Evolutionary conservation across 2,113 vertebrate species (phyloP).

Genomic region (Muscicapa adusta): DNA sequence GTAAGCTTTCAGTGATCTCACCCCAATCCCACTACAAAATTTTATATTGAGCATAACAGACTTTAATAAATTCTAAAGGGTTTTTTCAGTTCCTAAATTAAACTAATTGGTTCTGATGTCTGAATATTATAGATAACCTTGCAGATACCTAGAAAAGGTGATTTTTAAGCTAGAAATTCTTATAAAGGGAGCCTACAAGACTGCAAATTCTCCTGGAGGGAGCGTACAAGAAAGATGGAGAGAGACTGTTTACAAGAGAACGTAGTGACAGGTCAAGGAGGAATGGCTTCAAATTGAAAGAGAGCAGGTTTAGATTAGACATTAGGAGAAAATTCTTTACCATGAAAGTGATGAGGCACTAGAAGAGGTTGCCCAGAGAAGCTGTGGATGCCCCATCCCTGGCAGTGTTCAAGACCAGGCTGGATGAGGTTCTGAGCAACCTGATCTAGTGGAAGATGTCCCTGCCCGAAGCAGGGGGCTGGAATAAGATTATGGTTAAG

Average conservation of each 20-base stretch:
- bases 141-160: neutral
- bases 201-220: neutral
- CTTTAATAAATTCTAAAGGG: neutral
- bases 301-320: neutral
- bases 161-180: neutral
- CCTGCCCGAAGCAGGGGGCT: neutral
- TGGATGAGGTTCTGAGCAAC: neutral
- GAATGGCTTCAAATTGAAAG: neutral
- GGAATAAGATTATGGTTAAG: neutral
- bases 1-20: neutral
- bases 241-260: neutral
- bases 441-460: rapidly evolving
- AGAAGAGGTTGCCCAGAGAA: neutral
- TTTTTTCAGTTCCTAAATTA: neutral
- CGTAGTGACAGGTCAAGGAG: neutral
- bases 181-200: neutral
- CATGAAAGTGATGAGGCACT: neutral
- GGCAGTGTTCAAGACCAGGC: neutral
- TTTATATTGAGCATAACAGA: neutral
- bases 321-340: neutral
- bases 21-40: neutral
- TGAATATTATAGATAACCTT: neutral
- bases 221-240: neutral
- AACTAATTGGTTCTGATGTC: neutral
- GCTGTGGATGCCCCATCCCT: rapidly evolving